Evolutionary conservation across 2,113 vertebrate genomes (phyloP).

Genomic region (Odontesthes bonariensis): DNA sequence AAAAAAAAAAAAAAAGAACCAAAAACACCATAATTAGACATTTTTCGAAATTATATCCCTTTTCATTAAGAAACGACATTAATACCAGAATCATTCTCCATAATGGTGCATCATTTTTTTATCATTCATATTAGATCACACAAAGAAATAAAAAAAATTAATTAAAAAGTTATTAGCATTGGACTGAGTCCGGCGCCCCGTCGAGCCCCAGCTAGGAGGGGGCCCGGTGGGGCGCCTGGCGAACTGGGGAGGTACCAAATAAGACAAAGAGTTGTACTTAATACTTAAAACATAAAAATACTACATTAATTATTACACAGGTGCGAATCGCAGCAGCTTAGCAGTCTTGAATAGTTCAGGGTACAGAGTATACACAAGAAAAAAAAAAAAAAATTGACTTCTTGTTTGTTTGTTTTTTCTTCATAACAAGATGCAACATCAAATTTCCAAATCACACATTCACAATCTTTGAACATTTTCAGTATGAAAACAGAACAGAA

Average conservation of each 20-base stretch:
- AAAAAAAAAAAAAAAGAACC: slow-evolving; percentile 64
- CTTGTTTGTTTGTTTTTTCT: slow-evolving; percentile 62
- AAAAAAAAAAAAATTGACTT: slow-evolving; percentile 69
- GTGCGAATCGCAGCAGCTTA: slow-evolving; percentile 84
- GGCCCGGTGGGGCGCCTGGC: slow-evolving; percentile 57
- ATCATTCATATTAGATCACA: slow-evolving; percentile 98
- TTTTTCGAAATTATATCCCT: slow-evolving; percentile 94
- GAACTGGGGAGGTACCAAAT: slow-evolving; percentile 84
- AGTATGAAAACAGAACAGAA: slow-evolving; percentile 84
- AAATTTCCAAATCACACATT: slow-evolving; percentile 87
- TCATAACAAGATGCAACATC: slow-evolving; percentile 88
- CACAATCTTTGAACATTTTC: slow-evolving; percentile 86
- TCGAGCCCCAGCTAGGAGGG: slow-evolving; percentile 67
- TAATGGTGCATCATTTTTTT: slow-evolving; percentile 95
- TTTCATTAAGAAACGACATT: slow-evolving; percentile 98
- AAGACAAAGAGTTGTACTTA: slow-evolving; percentile 79
- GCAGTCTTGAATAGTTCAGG: slow-evolving; percentile 84
- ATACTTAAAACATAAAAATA: slow-evolving; percentile 87
- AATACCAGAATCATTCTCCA: slow-evolving; percentile 94
- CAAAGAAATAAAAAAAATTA: slow-evolving; percentile 89
- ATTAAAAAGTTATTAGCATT: slow-evolving; percentile 96
- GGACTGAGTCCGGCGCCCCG: slow-evolving; percentile 76
- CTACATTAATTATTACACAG: slow-evolving; percentile 85
- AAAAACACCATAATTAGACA: slow-evolving; percentile 94
- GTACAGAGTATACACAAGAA: slow-evolving; percentile 78